Percentiles rank a stretch among this genome's conserved stretches.
Conservation (phyloP, 2,888 invertebrate species). For the Melipona bicolor region DNA sequence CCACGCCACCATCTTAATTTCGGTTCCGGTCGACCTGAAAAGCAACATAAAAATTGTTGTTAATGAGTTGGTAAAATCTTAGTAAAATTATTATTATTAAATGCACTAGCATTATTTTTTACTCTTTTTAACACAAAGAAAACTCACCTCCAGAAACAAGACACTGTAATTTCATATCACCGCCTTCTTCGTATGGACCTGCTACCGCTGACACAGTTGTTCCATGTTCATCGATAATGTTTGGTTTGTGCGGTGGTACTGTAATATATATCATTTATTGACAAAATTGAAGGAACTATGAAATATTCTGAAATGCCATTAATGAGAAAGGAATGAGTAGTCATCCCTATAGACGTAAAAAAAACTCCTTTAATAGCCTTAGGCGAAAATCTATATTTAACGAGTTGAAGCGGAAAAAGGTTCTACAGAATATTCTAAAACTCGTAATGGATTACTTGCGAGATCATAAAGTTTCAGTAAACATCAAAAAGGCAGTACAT, state of each 20-base stretch:
- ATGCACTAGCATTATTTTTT: not conserved
- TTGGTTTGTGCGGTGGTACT: constrained; percentile 91
- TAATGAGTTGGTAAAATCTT: too few species aligned
- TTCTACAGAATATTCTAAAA: too few species aligned
- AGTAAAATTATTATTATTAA: too few species aligned
- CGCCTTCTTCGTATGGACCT: constrained; percentile 91
- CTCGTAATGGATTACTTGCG: too few species aligned
- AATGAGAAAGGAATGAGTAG: too few species aligned
- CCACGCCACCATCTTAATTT: constrained; percentile 92
- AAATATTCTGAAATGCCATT: not conserved
- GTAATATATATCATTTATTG: constrained; percentile 81
- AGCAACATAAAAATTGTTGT: constrained; percentile 30
- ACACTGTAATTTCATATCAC: constrained; percentile 89
- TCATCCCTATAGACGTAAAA: too few species aligned
- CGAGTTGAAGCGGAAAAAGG: too few species aligned
- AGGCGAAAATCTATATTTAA: too few species aligned
- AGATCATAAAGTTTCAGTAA: too few species aligned
- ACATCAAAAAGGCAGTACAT: too few species aligned
- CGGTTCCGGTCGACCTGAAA: constrained; percentile 90
- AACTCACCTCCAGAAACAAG: constrained; percentile 91
- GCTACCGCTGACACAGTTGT: constrained; percentile 87
- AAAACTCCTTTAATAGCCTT: too few species aligned
- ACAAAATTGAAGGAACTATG: too few species aligned
- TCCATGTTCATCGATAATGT: constrained; percentile 89
- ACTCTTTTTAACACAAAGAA: not conserved